phyloP scores from a whole-genome alignment of 2,888 invertebrate genomes.

The Rhingia campestris region DNA sequence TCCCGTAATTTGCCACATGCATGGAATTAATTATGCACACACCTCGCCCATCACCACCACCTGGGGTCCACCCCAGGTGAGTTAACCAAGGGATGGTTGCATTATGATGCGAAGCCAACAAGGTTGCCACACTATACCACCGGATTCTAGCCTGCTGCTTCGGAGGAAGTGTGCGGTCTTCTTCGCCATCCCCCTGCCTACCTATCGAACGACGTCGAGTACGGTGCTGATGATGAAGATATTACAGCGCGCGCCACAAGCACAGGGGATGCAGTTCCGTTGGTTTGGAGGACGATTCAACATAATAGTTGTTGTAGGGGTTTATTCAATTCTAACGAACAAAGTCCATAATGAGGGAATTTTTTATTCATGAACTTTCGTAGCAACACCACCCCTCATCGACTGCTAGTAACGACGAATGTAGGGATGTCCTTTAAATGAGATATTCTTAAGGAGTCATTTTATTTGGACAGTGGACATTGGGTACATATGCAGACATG shows the following conservation, averaged over 20 bases:
- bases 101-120: slow-evolving; percentile 51
- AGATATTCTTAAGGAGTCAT: slow-evolving; percentile 17
- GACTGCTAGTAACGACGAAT: slow-evolving; percentile 24
- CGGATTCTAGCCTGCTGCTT: slow-evolving; percentile 47
- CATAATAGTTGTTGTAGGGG: slow-evolving; percentile 68
- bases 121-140: slow-evolving; percentile 35
- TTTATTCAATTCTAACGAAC: slow-evolving; percentile 72
- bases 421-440: slow-evolving; percentile 13
- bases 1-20: slow-evolving; percentile 77
- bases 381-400: not conserved
- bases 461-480: slow-evolving; percentile 52
- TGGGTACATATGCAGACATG: no score
- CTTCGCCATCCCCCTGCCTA: slow-evolving; percentile 1
- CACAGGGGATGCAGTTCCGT: slow-evolving; percentile 59
- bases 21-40: slow-evolving; percentile 76
- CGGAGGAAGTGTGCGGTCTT: slow-evolving; percentile 37
- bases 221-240: slow-evolving; percentile 33
- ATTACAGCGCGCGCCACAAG: slow-evolving; percentile 57
- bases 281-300: slow-evolving; percentile 58
- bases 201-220: slow-evolving; percentile 24
- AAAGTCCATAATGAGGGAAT: slow-evolving; percentile 71
- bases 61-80: slow-evolving; percentile 16
- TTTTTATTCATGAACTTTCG: slow-evolving; percentile 67
- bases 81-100: slow-evolving; percentile 51
- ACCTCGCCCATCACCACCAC: slow-evolving; percentile 32